Evolutionary conservation across 2,888 invertebrate species (phyloP).

Genomic region (Drosophila yooni): DNA sequence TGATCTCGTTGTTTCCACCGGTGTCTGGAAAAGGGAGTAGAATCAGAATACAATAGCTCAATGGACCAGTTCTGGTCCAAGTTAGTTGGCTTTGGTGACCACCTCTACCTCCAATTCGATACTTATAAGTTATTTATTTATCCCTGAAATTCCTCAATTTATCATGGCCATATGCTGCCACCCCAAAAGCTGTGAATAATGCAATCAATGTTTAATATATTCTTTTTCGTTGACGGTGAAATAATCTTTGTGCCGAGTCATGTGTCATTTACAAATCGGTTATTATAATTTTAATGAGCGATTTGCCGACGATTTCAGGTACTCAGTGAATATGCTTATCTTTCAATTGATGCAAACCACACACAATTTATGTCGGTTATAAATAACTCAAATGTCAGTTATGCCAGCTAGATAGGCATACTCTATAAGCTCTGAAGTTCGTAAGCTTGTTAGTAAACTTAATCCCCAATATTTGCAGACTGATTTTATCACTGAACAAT

Average conservation of each 20-base stretch:
- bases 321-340: background rate
- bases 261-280: constrained; percentile 10
- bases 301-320: background rate
- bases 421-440: background rate
- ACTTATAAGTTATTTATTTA: background rate
- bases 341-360: background rate
- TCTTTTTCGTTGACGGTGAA: background rate
- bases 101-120: background rate
- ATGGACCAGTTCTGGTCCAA: too few species aligned
- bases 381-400: background rate
- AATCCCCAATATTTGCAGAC: background rate
- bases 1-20: background rate
- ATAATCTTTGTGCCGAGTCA: background rate
- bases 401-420: background rate
- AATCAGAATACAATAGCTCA: too few species aligned
- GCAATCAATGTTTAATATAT: background rate
- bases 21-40: too few species aligned
- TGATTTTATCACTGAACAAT: background rate
- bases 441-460: background rate
- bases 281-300: background rate
- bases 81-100: background rate
- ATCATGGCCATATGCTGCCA: background rate
- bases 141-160: background rate
- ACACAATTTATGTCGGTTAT: background rate
- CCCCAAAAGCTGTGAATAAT: background rate